These are phyloP conservation scores for Chroicocephalus ridibundus DNA, from an alignment of 2,113 vertebrate species.

Conservation along the genomic window DNA sequence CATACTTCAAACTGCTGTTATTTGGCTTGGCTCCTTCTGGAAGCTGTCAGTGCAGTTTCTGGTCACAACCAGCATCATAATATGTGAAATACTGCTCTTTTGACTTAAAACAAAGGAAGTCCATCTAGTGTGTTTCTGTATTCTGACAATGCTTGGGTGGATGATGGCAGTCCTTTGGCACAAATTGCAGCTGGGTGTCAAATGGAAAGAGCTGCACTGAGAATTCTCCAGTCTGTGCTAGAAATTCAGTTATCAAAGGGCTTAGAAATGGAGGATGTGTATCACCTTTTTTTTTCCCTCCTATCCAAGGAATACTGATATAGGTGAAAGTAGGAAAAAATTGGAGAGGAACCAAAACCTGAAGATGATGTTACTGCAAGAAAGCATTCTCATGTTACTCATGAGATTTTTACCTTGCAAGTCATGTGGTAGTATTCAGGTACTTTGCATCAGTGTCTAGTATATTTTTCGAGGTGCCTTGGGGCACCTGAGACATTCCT, in stretches of 20 bases:
- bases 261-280: not conserved
- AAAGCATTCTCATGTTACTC: not conserved
- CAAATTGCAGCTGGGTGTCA: not conserved
- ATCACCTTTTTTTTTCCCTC: rapidly evolving
- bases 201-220: not conserved
- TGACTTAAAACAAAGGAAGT: not conserved
- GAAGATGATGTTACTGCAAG: not conserved
- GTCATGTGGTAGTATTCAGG: not conserved
- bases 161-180: not conserved
- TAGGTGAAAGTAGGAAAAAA: not conserved
- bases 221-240: not conserved
- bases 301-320: not conserved
- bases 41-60: not conserved
- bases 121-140: not conserved
- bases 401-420: not conserved
- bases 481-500: too few relatives aligned
- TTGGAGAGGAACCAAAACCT: not conserved
- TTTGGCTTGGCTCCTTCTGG: not conserved
- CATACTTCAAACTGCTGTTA: not conserved
- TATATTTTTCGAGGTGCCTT: not conserved
- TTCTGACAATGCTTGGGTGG: not conserved
- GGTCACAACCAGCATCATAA: not conserved
- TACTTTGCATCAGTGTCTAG: not conserved
- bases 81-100: not conserved
- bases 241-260: not conserved